Conservation (phyloP, 2,888 invertebrate genomes). For the Onchidella celtica region DNA sequence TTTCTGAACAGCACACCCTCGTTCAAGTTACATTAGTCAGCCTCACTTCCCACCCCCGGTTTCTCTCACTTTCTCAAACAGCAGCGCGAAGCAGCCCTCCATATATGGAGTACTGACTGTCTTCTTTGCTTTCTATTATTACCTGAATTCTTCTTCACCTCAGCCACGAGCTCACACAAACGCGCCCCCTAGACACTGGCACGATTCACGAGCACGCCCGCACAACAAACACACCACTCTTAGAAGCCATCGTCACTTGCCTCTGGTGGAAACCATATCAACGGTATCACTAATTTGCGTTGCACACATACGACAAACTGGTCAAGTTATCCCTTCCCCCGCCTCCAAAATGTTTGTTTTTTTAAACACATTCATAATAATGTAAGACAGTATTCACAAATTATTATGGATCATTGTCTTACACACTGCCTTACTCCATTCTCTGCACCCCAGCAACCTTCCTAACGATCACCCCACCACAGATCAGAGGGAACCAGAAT, state of each 20-base stretch:
- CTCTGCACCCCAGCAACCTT: too few relatives aligned
- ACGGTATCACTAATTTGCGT: too few relatives aligned
- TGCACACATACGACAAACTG: too few relatives aligned
- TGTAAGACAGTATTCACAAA: too few relatives aligned
- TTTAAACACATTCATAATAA: too few relatives aligned
- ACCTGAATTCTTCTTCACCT: not conserved
- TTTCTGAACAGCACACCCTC: not conserved
- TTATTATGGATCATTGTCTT: too few relatives aligned
- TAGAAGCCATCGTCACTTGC: not conserved
- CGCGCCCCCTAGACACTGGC: not conserved
- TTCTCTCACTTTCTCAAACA: not conserved
- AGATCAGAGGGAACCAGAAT: too few relatives aligned
- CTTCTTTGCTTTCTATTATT: constrained; percentile 32
- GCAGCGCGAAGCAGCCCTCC: constrained; percentile 6
- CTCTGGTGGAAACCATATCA: not conserved
- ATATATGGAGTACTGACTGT: constrained; percentile 38
- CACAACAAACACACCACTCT: not conserved
- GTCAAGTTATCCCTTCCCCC: too few relatives aligned
- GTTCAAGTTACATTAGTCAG: constrained; percentile 27
- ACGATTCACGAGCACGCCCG: not conserved
- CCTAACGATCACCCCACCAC: too few relatives aligned
- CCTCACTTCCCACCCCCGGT: not conserved
- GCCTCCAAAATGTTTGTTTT: too few relatives aligned
- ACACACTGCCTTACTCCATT: too few relatives aligned
- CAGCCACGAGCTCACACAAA: not conserved